phyloP scores from a whole-genome alignment of 1,140 invertebrate genomes.

The Temnothorax longispinosus region DNA sequence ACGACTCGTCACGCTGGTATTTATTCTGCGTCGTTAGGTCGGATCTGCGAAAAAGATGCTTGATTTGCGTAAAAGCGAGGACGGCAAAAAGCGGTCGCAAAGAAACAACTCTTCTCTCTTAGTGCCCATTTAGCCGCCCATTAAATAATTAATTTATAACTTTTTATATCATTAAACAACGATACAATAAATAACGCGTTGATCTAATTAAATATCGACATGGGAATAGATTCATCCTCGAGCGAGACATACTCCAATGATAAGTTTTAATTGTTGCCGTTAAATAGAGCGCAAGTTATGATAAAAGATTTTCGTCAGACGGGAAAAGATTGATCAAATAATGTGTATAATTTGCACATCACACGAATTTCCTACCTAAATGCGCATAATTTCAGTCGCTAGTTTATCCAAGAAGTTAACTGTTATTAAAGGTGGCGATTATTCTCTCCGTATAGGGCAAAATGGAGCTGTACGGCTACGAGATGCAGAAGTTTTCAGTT shows the following conservation, averaged over 20 bases:
- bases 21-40: slow-evolving; percentile 37
- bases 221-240: not conserved
- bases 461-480: not conserved
- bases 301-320: slow-evolving; percentile 1
- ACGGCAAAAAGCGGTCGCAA: not conserved
- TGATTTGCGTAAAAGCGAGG: not conserved
- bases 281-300: not conserved
- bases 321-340: slow-evolving; percentile 23
- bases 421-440: slow-evolving; percentile 42
- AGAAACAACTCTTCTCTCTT: not conserved
- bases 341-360: slow-evolving; percentile 11
- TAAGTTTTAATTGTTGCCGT: slow-evolving; percentile 22
- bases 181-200: not conserved
- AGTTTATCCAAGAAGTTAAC: slow-evolving; percentile 32
- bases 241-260: not conserved
- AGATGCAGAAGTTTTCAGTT: slow-evolving; percentile 38
- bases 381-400: slow-evolving; percentile 35
- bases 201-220: slow-evolving; percentile 8
- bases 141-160: slow-evolving; percentile 26
- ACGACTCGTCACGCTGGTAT: slow-evolving; percentile 32
- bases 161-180: not conserved
- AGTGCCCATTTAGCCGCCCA: not conserved
- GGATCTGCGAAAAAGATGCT: slow-evolving; percentile 19
- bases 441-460: not conserved
- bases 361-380: slow-evolving; percentile 3